Conservation (phyloP, 2,113 vertebrate genomes). For the Pseudopipra pipra region DNA sequence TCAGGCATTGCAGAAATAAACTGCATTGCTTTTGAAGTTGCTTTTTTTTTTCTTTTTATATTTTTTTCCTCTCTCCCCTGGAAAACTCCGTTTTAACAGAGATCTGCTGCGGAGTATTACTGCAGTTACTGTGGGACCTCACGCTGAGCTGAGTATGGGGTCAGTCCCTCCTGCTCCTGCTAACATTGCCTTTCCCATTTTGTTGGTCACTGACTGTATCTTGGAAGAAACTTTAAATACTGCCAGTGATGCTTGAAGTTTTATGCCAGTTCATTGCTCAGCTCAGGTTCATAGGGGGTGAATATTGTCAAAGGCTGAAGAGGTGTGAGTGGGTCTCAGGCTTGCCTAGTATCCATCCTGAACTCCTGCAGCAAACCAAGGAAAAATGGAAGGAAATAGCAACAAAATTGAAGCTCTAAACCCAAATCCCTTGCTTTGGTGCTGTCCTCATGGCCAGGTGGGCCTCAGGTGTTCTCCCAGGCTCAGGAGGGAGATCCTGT, state of each 20-base stretch:
- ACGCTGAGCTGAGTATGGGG: neutral
- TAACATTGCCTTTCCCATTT: neutral
- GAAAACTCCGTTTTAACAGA: constrained; percentile 33
- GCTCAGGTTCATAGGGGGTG: neutral
- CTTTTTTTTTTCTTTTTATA: neutral
- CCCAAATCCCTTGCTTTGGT: no score
- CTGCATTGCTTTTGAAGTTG: constrained; percentile 62
- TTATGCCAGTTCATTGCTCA: neutral
- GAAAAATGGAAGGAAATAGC: neutral
- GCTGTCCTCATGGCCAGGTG: rapidly evolving
- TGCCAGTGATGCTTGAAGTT: neutral
- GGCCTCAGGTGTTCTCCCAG: neutral
- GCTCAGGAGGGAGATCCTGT: neutral
- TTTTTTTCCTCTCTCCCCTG: constrained; percentile 33
- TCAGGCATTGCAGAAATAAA: constrained; percentile 72
- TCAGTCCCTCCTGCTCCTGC: constrained; percentile 8
- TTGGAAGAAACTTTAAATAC: constrained; percentile 3
- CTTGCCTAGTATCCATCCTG: neutral
- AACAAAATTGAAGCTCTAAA: neutral
- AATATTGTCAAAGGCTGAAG: neutral
- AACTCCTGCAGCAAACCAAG: neutral
- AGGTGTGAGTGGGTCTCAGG: neutral
- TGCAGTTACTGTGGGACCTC: neutral
- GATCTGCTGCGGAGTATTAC: neutral
- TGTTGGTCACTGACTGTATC: neutral